Percentiles rank a stretch among this genome's conserved stretches.
Evolutionary conservation across 2,888 invertebrate genomes (phyloP).

Genomic region (Drosophila quinaria): DNA sequence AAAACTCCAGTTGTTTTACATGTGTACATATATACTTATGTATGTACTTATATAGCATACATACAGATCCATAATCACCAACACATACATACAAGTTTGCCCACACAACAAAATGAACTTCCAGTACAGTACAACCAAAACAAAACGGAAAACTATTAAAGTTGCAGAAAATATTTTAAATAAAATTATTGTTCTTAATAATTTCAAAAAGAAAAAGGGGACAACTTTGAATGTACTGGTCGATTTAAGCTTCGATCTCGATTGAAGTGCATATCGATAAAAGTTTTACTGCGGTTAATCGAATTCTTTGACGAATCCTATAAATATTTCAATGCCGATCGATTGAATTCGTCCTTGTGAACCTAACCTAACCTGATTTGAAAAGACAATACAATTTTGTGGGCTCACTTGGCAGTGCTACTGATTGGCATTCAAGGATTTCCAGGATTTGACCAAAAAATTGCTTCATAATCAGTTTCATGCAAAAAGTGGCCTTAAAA

Average conservation of each 20-base stretch:
- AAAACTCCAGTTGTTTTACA: constrained; percentile 67
- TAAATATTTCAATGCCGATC: neutral
- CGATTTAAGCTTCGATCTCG: neutral
- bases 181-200: constrained; percentile 38
- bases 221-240: neutral
- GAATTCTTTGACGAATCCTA: too few relatives aligned
- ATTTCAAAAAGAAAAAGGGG: neutral
- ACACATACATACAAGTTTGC: constrained; percentile 25
- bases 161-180: constrained; percentile 72
- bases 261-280: too few relatives aligned
- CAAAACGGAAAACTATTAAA: constrained; percentile 68
- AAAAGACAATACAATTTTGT: too few relatives aligned
- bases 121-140: constrained; percentile 61
- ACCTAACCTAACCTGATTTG: too few relatives aligned
- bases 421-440: too few relatives aligned
- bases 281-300: too few relatives aligned
- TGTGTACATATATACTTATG: constrained; percentile 28
- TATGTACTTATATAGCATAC: constrained; percentile 20
- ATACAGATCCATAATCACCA: constrained; percentile 22
- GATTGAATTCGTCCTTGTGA: neutral
- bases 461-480: too few relatives aligned
- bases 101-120: constrained; percentile 32
- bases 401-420: too few relatives aligned
- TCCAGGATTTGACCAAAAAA: too few relatives aligned
- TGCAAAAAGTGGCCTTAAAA: too few relatives aligned